Base-by-base conservation (phyloP, 2,113 vertebrate genomes). In the Alectura lathami region DNA sequence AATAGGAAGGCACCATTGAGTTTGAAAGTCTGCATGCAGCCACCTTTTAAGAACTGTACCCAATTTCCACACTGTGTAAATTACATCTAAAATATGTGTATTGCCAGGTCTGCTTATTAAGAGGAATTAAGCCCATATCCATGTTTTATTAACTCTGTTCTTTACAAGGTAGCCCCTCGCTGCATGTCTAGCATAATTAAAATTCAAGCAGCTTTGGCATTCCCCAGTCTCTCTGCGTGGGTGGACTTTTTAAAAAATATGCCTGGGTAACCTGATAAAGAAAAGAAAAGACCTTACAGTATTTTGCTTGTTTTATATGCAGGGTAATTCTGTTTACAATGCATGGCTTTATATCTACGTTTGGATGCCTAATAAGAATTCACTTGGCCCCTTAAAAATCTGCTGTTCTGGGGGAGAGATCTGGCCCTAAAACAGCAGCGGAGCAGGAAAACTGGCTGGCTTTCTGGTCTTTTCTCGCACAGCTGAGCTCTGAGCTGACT, bases 111-210 rank as follows among this genome's bases (percentile, higher is more conserved):
- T 95, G 91, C 93, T 95, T 97, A 90, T 83, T 79, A 95, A 97
- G 93, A 91, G 94, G 73, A 97, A 97, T 96, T 85, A 90, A 90
- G 56, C 45, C 57, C 60, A 68, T 89, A 74, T 89, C 63, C 36
- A 36, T 94, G 88, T 89, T 95, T 95, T 91, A 93, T 89, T 96
- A 87, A 96, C 96, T 95, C 95, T 94, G 84, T 84, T 96, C 91
- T 95, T 96, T 95, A 89, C 89, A 84, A 93, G 90, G 96, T 93
- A 96, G 88, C 74, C 94, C 94, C 91, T 89, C 88, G 45, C 95
- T 88, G 84, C 62, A 72, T 66, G 88, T 94, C 85, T 96, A 64
- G 40, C 72, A 40, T 94, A 92, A 97, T 96, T 96, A 94, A 96
- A 94, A 89, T 95, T 67, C 86, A 88, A 29, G 60, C 48, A 50